Evolutionary conservation across 2,888 invertebrate genomes (phyloP).

Genomic region (Cinara cedri): DNA sequence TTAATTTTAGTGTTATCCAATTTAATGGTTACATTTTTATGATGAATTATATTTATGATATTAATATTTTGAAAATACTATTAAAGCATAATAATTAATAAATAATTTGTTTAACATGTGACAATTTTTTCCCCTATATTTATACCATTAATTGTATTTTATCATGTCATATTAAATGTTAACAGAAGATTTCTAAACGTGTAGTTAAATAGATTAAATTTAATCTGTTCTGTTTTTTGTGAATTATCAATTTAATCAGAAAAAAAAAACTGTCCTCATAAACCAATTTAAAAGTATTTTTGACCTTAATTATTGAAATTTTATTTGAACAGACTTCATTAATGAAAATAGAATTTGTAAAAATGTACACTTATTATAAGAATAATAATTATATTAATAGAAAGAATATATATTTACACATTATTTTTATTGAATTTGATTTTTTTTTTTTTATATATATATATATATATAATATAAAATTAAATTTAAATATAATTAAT

Average conservation of each 20-base stretch:
- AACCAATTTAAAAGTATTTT: not conserved
- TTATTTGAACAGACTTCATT: not conserved
- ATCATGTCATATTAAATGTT: not conserved
- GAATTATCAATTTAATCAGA: not conserved
- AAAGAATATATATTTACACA: not conserved
- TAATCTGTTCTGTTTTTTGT: not conserved
- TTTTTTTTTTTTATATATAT: not conserved
- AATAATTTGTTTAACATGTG: not conserved
- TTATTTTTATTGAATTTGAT: not conserved
- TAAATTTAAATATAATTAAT: not conserved
- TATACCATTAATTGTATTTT: not conserved
- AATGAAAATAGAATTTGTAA: not conserved
- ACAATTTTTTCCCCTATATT: not conserved
- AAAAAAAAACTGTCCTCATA: not conserved
- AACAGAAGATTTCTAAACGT: not conserved
- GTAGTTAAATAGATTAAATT: too few species aligned
- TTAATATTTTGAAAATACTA: constrained; percentile 1
- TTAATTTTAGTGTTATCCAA: constrained; percentile 3
- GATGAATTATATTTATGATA: constrained; percentile 3
- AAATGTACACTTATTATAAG: not conserved
- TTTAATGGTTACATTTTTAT: not conserved
- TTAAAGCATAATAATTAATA: not conserved
- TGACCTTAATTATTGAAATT: not conserved
- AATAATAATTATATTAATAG: not conserved
- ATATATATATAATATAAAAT: too few species aligned